Evolutionary conservation across 2,113 vertebrate genomes (phyloP), one percentile per base, ranked within the genome.

Genomic region (Thymallus thymallus): DNA sequence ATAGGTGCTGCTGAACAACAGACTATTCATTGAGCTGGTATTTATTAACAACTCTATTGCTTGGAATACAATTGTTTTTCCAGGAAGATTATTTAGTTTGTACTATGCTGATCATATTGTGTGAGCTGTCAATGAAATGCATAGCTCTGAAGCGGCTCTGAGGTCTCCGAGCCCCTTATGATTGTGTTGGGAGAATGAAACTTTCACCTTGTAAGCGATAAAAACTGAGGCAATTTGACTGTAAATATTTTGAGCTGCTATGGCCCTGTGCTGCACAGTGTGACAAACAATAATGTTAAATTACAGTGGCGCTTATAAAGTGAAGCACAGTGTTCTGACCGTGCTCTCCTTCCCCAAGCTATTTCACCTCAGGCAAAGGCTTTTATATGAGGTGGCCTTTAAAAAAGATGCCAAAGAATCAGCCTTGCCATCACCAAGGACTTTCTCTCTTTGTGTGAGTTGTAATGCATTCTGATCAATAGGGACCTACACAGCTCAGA

Each of bases 131-230:
- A 29, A 29, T 63, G 32, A 65, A 58, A 67, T 12, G 9, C 63
- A 41, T 22, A 3, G 35, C 32, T 41, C 60, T 26, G 45, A 63
- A 63, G 35, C 10, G 12, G n/a, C 77, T 79, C 68, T 75, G 16
- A 75, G 77, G 73, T 85, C 80, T 85, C 74, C 69, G 73, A 77
- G 68, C 81, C 85, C 62, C 79, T 80, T 85, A 86, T 87, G 74
- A 81, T 77, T 73, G 30, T 82, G 85, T 86, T 88, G 88, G 87
- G 88, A 90, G 87, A 89, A 83, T 85, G 81, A 85, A 84, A 82
- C 70, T 84, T 86, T 80, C 80, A 86, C 85, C 85, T 79, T 66
- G 56, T 60, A 1, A 79, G 80, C 74, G 85, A 89, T 91, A 87
- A 91, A 89, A 82, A 74, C 74, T 48, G 78, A 79, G 82, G 61